phyloP scores from a whole-genome alignment of 1,140 invertebrate genomes.

The Helicoverpa zea region DNA sequence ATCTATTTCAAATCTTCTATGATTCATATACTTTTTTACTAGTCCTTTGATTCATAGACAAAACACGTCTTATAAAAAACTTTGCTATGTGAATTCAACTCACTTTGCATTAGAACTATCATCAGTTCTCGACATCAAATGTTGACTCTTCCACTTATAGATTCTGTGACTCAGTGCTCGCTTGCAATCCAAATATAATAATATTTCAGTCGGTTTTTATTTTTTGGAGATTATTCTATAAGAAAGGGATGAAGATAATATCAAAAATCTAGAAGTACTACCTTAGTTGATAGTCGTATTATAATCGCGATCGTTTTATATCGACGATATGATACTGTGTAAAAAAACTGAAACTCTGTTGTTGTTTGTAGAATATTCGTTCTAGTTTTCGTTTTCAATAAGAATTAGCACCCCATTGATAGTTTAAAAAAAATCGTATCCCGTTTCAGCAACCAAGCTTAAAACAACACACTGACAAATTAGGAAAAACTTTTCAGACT shows the following conservation, averaged over 20 bases:
- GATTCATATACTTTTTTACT: neutral
- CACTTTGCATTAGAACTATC: slow-evolving; percentile 7
- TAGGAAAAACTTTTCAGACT: too few relatives aligned
- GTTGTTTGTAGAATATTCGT: too few relatives aligned
- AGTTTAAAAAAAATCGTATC: too few relatives aligned
- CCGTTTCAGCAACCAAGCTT: too few relatives aligned
- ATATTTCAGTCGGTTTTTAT: slow-evolving; percentile 4
- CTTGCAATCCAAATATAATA: slow-evolving; percentile 21
- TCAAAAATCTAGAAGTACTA: neutral
- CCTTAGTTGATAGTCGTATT: neutral
- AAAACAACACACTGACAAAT: too few relatives aligned
- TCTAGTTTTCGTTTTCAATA: too few relatives aligned
- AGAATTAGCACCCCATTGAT: too few relatives aligned
- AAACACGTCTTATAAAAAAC: neutral
- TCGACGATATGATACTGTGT: too few relatives aligned
- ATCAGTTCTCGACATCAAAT: slow-evolving; percentile 6
- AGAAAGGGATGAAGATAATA: neutral
- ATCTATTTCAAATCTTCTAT: too few relatives aligned
- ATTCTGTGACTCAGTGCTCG: slow-evolving; percentile 17
- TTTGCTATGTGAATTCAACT: neutral
- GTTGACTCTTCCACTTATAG: slow-evolving; percentile 11
- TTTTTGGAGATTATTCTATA: slow-evolving; percentile 16
- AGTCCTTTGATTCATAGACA: neutral
- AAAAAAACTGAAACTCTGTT: too few relatives aligned
- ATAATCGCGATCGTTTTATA: too few relatives aligned